Conservation (phyloP, 2,888 invertebrate genomes). For the Hedya salicella region DNA sequence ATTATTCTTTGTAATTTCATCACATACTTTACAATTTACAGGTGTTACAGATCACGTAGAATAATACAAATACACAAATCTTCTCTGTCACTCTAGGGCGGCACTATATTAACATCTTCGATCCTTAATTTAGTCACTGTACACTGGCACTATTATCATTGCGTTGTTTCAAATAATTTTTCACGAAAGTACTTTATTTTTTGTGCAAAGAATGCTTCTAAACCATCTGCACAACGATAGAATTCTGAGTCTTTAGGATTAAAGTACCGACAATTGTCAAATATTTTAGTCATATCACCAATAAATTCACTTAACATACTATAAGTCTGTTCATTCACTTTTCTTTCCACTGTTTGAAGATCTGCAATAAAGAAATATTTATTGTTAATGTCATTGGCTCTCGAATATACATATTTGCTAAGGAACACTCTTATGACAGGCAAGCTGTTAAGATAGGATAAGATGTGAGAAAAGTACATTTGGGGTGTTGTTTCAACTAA, state of each 20-base stretch:
- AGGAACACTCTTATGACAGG: neutral
- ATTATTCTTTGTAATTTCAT: slow-evolving; percentile 75
- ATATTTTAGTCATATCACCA: slow-evolving; percentile 98
- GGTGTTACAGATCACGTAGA: slow-evolving; percentile 66
- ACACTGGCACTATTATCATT: slow-evolving; percentile 77
- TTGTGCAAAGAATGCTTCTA: slow-evolving; percentile 98
- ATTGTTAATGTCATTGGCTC: neutral
- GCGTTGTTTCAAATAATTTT: slow-evolving; percentile 89
- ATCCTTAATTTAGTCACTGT: slow-evolving; percentile 56
- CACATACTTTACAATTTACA: slow-evolving; percentile 78
- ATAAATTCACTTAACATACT: slow-evolving; percentile 97
- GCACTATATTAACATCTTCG: slow-evolving; percentile 46
- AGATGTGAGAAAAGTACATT: no score
- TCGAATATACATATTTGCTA: neutral
- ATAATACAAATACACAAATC: slow-evolving; percentile 54
- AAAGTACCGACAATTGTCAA: slow-evolving; percentile 99
- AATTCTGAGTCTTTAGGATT: slow-evolving; percentile 98
- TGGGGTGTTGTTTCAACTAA: no score
- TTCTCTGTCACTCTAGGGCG: slow-evolving; percentile 45
- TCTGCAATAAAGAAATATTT: slow-evolving; percentile 85
- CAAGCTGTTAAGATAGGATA: no score
- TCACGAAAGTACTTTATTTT: slow-evolving; percentile 95
- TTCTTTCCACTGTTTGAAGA: slow-evolving; percentile 95
- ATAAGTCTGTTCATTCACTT: slow-evolving; percentile 93
- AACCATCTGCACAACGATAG: slow-evolving; percentile 97